These are phyloP conservation scores for Asteroscopus sphinx DNA, from an alignment of 2,888 invertebrate genomes.

Conservation along the genomic window DNA sequence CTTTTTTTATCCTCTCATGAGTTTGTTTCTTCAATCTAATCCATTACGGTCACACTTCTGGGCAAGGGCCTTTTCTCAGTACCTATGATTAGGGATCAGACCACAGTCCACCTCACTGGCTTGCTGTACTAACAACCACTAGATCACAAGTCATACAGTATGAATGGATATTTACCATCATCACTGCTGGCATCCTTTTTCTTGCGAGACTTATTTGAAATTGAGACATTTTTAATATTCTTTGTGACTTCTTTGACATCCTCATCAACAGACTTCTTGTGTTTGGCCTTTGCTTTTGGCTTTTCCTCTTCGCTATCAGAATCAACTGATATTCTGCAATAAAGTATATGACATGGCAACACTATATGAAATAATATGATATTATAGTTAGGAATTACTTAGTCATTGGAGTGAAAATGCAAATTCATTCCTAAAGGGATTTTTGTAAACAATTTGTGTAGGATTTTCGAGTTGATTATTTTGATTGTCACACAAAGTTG, in stretches of 20 bases:
- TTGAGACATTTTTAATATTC: conserved; percentile 89
- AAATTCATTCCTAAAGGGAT: not conserved
- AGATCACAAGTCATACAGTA: not conserved
- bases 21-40: too few species aligned
- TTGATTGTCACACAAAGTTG: too few species aligned
- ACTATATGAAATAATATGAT: conserved; percentile 19
- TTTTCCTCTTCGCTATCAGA: conserved; percentile 87
- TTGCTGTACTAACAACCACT: too few species aligned
- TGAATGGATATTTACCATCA: conserved; percentile 68
- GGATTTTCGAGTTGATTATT: not conserved
- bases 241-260: conserved; percentile 88
- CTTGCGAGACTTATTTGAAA: conserved; percentile 88
- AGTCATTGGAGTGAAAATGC: not conserved
- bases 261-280: conserved; percentile 85
- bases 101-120: too few species aligned
- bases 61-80: too few species aligned
- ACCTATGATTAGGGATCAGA: too few species aligned
- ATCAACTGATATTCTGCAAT: conserved; percentile 75
- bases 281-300: conserved; percentile 83
- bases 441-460: conserved; percentile 13
- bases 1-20: too few species aligned
- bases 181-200: conserved; percentile 80
- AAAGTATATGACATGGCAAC: conserved; percentile 8
- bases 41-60: too few species aligned
- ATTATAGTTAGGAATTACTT: not conserved